phyloP scores from a whole-genome alignment of 2,113 vertebrate species.

The Lepisosteus osseus region DNA sequence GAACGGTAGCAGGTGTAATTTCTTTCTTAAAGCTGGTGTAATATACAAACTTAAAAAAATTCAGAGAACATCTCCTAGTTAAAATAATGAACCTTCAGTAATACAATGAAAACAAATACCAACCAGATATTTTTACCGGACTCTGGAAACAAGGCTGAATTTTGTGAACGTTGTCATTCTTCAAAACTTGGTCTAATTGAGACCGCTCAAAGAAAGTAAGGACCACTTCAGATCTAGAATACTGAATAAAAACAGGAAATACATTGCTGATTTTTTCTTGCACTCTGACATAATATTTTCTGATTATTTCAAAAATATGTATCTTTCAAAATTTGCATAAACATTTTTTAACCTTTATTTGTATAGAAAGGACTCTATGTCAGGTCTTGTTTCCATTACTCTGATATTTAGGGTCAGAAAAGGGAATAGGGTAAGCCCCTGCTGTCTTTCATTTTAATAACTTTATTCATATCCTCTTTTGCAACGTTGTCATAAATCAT shows the following conservation, averaged over 20 bases:
- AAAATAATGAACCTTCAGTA: too few relatives aligned
- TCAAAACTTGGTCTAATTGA: conserved; percentile 89
- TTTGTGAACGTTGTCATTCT: conserved; percentile 89
- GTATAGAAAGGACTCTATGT: too few relatives aligned
- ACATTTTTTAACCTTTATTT: too few relatives aligned
- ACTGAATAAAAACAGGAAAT: conserved; percentile 60
- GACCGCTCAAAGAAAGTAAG: conserved; percentile 96
- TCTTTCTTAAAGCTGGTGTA: background rate
- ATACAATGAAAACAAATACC: background rate
- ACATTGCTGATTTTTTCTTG: background rate
- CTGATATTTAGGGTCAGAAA: too few relatives aligned
- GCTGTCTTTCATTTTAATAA: too few relatives aligned
- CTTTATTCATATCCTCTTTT: too few relatives aligned
- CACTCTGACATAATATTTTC: too few relatives aligned
- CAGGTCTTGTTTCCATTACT: too few relatives aligned
- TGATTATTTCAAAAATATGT: too few relatives aligned
- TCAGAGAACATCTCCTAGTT: background rate
- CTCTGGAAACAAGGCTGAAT: conserved; percentile 93
- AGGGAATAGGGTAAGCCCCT: too few relatives aligned
- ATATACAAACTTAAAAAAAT: background rate
- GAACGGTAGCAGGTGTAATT: background rate
- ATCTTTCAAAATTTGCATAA: too few relatives aligned
- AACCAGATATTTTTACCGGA: conserved; percentile 92
- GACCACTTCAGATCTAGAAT: conserved; percentile 93
- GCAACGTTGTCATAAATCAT: too few relatives aligned